Percentiles rank a stretch among this genome's conserved stretches.
These are phyloP conservation scores for Arctia plantaginis DNA, from an alignment of 2,888 invertebrate genomes.

Conservation along the genomic window DNA sequence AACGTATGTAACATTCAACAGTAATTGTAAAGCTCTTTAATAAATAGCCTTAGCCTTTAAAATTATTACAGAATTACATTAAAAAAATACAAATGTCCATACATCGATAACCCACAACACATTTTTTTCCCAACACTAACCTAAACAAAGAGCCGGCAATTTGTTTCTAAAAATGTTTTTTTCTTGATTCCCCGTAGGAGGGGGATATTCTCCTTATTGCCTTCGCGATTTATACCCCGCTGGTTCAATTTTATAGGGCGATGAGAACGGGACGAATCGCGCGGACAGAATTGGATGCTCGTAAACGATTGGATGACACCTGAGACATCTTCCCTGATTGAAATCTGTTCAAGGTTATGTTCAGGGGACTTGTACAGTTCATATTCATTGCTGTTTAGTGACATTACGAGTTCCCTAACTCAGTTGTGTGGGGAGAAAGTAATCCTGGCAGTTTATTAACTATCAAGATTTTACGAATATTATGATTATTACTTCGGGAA, in stretches of 20 bases:
- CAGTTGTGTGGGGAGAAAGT: neutral
- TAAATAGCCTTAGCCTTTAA: too few species aligned
- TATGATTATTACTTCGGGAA: too few species aligned
- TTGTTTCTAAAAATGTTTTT: conserved; percentile 73
- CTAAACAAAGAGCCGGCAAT: conserved; percentile 67
- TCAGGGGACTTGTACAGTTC: neutral
- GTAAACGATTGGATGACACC: conserved; percentile 27
- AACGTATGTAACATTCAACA: too few species aligned
- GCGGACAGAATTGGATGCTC: conserved; percentile 22
- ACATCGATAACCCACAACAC: conserved; percentile 23
- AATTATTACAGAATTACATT: neutral
- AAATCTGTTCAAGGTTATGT: conserved; percentile 14
- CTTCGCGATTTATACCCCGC: conserved; percentile 62
- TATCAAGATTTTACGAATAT: too few species aligned
- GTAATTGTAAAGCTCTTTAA: too few species aligned
- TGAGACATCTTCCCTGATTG: conserved; percentile 15
- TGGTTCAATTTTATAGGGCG: conserved; percentile 36
- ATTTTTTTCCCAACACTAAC: conserved; percentile 33
- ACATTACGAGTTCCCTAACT: neutral
- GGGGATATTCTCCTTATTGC: conserved; percentile 63
- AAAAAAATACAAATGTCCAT: neutral
- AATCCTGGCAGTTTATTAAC: neutral
- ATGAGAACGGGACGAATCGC: conserved; percentile 24
- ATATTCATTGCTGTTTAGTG: neutral
- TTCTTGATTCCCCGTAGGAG: conserved; percentile 64